Evolutionary conservation across 37 sponge, comb jelly and placozoan species (phyloP), one percentile per base, ranked within the genome.

Genomic region (Halisarca cf. caerulea): DNA sequence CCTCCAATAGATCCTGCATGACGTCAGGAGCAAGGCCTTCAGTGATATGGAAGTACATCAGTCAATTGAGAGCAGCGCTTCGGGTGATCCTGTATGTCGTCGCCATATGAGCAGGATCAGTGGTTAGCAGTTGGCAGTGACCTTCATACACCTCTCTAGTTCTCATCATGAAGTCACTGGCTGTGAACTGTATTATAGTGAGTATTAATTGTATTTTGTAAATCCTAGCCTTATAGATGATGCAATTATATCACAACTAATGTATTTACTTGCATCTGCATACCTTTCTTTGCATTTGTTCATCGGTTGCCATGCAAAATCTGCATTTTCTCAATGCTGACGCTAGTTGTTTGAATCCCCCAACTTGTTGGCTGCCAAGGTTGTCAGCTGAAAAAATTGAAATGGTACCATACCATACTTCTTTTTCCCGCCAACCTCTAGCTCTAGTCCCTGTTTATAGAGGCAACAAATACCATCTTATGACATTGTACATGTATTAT

Each of bases 1-100:
- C 92, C 36, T 89, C 90, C 40, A 92, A 58, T 17, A 92, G 32
- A 71, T 92, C 93, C 30, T 92, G 93, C 89, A 92, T 89, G 1
- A 92, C 59, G 59, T 89, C 93, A 30, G 88, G 88, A 25, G 77
- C 85, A 18, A 93, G 68, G 25, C 90, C 93, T 28, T 84, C 79
- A 2, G 73, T 78, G 0, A 92, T 86, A 85, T 92, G 92, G 36
- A 92, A 92, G 39, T 78, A 88, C 28, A 66, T 64, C 5, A 68
- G 83, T 9, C 53, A 55, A 66, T 92, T 92, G 24, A 92, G 58
- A 28, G 75, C 45, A 23, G 89, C 81, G n/a, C 83, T 38, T 25
- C 84, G 23, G 17, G 35, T 1, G 35, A 92, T 59, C 36, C 92
- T 85, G 71, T 84, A 91, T 4, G 85, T 84, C 64, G 83, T 91